Percentiles rank a stretch among this genome's conserved stretches.
These are phyloP conservation scores for Tortricodes alternella DNA, from an alignment of 2,888 invertebrate species.

Conservation along the genomic window DNA sequence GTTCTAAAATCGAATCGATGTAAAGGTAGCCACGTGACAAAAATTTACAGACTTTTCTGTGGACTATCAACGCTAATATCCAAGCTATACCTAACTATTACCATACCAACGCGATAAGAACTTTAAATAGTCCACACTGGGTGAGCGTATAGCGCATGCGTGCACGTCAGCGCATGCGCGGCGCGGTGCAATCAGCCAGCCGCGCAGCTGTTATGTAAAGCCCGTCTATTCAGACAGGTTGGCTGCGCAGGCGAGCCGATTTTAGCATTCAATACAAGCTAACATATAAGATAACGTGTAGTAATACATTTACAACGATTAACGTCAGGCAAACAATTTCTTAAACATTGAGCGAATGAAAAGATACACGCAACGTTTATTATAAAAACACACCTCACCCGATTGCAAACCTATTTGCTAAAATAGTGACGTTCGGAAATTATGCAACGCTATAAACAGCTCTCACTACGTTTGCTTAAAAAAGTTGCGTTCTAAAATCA, in stretches of 20 bases:
- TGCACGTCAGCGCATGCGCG: constrained; percentile 12
- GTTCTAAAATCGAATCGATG: no score
- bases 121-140: no score
- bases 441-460: constrained; percentile 19
- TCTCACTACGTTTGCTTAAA: constrained; percentile 21
- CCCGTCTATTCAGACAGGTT: constrained; percentile 27
- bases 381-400: constrained; percentile 11
- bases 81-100: no score
- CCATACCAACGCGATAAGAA: no score
- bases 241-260: constrained; percentile 19
- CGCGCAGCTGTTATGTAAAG: constrained; percentile 27
- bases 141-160: background rate
- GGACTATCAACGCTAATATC: no score
- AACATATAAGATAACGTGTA: background rate
- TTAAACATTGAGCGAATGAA: no score
- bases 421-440: constrained; percentile 25
- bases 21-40: no score
- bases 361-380: no score
- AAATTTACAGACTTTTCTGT: no score
- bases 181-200: constrained; percentile 16
- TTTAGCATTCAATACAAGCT: constrained; percentile 13
- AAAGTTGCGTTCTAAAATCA: constrained; percentile 26
- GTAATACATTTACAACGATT: no score
- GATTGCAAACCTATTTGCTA: constrained; percentile 6
- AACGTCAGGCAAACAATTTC: no score